These are phyloP conservation scores for Aplodontia rufa DNA, from an alignment of 2,113 vertebrate species.

Conservation along the genomic window DNA sequence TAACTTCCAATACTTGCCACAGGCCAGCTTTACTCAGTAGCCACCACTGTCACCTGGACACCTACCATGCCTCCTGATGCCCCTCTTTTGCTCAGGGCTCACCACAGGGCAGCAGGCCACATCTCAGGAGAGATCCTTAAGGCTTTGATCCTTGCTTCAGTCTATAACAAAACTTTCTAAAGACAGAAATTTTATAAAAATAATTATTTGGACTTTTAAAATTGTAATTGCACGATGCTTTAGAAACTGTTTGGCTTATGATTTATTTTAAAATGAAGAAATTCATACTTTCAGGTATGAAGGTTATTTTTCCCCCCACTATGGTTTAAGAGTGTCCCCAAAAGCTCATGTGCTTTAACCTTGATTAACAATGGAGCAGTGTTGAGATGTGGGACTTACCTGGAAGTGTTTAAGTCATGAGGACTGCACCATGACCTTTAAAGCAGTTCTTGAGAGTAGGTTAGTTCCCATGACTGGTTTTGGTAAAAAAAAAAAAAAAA, in stretches of 20 bases:
- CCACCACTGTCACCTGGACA: not conserved
- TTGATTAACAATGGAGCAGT: not conserved
- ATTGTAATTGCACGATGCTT: not conserved
- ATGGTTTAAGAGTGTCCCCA: too few species aligned
- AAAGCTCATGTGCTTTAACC: not conserved
- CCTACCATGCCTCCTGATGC: not conserved
- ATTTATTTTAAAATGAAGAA: not conserved
- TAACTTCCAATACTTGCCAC: not conserved
- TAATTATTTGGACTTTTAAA: not conserved
- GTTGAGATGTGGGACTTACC: not conserved
- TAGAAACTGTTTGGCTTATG: not conserved
- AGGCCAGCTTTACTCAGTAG: not conserved
- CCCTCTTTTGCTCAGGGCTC: not conserved
- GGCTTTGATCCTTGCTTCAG: not conserved
- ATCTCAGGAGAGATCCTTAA: not conserved
- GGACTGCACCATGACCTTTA: not conserved
- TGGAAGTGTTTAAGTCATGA: not conserved
- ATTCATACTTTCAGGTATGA: not conserved
- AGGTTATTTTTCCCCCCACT: not conserved
- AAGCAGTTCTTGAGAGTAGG: too few species aligned
- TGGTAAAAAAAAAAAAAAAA: too few species aligned
- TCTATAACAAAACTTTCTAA: not conserved
- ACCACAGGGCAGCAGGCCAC: not conserved
- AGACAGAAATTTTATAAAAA: not conserved
- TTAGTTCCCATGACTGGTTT: not conserved